Percentiles rank a stretch among this genome's conserved stretches.
These are phyloP conservation scores for Ranitomeya variabilis DNA, from an alignment of 2,113 vertebrate genomes.

Conservation along the genomic window DNA sequence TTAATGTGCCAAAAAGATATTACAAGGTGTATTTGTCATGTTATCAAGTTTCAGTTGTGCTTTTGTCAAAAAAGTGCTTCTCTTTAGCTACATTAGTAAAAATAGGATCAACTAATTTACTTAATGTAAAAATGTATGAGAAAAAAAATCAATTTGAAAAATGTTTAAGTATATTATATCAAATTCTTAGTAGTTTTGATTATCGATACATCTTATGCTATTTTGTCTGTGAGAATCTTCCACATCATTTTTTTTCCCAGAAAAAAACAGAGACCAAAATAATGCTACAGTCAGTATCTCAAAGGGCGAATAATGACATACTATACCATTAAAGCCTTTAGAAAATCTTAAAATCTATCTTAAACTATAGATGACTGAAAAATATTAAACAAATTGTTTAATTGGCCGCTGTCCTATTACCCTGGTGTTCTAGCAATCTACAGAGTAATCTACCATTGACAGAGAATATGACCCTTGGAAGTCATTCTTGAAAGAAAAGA, in stretches of 20 bases:
- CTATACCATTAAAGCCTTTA: neutral
- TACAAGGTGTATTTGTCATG: neutral
- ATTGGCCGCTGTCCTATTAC: conserved; percentile 69
- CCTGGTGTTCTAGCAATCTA: conserved; percentile 66
- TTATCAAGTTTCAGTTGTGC: neutral
- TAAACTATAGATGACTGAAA: conserved; percentile 69
- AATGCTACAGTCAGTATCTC: neutral
- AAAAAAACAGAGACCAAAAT: neutral
- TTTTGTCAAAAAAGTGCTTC: neutral
- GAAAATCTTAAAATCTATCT: conserved; percentile 48
- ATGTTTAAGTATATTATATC: neutral
- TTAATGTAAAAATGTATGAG: neutral
- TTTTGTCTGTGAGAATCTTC: neutral
- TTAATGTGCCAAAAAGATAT: neutral
- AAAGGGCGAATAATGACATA: conserved; percentile 7
- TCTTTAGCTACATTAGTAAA: neutral
- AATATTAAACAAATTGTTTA: conserved; percentile 63
- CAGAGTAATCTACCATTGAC: conserved; percentile 74
- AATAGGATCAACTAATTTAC: neutral
- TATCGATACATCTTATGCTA: neutral
- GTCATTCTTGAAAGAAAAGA: conserved; percentile 75
- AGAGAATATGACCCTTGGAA: conserved; percentile 75
- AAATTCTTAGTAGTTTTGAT: neutral
- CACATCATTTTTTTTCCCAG: neutral
- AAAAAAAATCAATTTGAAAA: neutral